Conservation (phyloP, 2,888 invertebrate species). For the Perizoma affinitatum region DNA sequence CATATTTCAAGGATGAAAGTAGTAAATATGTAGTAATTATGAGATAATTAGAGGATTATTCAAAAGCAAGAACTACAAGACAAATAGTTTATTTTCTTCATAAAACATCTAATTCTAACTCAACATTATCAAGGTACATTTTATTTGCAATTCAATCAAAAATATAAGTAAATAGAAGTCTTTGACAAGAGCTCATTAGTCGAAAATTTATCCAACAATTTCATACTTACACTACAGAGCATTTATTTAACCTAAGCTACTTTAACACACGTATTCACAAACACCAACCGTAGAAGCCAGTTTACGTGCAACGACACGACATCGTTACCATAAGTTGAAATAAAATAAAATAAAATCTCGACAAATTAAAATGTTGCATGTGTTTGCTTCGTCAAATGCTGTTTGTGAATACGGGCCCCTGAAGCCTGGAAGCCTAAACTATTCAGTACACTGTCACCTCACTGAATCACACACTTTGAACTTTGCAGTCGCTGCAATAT, state of each 20-base stretch:
- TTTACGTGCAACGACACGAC: no score
- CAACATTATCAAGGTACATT: constrained; percentile 31
- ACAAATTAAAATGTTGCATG: no score
- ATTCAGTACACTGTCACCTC: constrained; percentile 48
- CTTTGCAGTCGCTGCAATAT: constrained; percentile 55
- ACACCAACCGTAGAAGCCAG: neutral
- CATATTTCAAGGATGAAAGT: no score
- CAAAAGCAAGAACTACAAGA: constrained; percentile 21
- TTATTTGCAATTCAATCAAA: constrained; percentile 35
- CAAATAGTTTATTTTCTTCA: constrained; percentile 32
- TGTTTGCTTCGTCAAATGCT: neutral
- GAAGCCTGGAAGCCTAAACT: constrained; percentile 44
- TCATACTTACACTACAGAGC: constrained; percentile 21
- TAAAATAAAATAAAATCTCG: no score
- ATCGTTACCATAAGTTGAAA: no score
- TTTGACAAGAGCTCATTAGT: constrained; percentile 33
- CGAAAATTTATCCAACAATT: constrained; percentile 22
- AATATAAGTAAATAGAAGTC: constrained; percentile 39
- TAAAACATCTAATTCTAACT: constrained; percentile 30
- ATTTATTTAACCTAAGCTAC: constrained; percentile 8
- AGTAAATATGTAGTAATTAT: no score
- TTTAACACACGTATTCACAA: constrained; percentile 15
- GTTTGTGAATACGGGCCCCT: constrained; percentile 15
- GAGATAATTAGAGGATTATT: neutral
- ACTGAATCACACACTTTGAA: constrained; percentile 65